Base-by-base conservation (phyloP, 2,888 invertebrate species). In the Orchesella flavescens region DNA sequence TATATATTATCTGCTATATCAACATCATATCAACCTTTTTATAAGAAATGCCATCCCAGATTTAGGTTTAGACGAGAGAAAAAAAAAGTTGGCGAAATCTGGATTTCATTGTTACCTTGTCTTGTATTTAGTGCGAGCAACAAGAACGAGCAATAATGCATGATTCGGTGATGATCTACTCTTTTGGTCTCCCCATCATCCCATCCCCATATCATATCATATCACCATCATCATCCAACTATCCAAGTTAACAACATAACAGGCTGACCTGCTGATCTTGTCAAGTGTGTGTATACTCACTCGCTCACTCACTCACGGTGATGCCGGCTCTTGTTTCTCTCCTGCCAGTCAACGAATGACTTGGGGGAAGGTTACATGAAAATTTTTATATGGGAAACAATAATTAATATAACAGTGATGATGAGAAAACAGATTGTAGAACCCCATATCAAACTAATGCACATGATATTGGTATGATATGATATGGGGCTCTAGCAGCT, bases 301-400 rank as follows among this genome's bases (percentile, higher is more conserved):
- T 43, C 24, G 13, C 44, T 23, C 66, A 7, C 34, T 43, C 66
- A 19, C 19, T 17, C 23, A 66, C 66, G 17, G 44, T 17, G 21
- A 69, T 53, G 59, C 73, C 72, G 66, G 73, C 80, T 71, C n/a
- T 65, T 57, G 19, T 23, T 72, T n/a, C 9, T 23, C 23, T 71
- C 44, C 57, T 80, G 80, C 73, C 63, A 65, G 68, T 73, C 80
- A 79, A 80, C 73, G 71, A 73, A 80, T 80, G 80, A 80, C 80
- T 80, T 73, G 80, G 80, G 80, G 80, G 80, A 80, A 80, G 80
- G 80, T 80, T 80, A 68, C 80, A 44, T 57, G 73, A 80, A 65
- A 73, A 73, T 73, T 65, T 80, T 80, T 73, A 73, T 73, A 73
- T 73, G 80, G 80, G 55, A 80, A 77, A 79, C 63, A 63, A 73